Evolutionary conservation across 2,797 vertebrate genomes (phyloP).

Genomic region (Ambastaia sidthimunki): DNA sequence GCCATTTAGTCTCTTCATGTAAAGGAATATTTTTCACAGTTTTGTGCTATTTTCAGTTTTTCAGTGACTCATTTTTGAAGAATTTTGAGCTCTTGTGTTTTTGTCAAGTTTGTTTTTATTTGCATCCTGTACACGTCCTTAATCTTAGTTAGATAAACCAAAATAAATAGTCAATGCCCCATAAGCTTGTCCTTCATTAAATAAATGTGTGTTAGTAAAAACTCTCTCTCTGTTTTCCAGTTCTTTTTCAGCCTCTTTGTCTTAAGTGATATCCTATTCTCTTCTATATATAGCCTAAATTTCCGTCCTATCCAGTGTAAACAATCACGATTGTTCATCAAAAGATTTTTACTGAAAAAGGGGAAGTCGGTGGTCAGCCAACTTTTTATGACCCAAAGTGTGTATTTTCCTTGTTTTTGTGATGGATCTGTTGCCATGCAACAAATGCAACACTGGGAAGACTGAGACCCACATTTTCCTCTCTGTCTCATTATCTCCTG

Average conservation of each 20-base stretch:
- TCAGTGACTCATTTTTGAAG: background rate
- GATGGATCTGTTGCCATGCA: constrained; percentile 30
- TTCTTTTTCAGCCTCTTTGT: background rate
- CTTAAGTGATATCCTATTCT: background rate
- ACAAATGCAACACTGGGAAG: constrained; percentile 12
- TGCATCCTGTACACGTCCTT: background rate
- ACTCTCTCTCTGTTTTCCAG: background rate
- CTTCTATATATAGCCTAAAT: background rate
- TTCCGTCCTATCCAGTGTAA: background rate
- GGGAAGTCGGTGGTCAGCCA: background rate
- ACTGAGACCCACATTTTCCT: background rate
- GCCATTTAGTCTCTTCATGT: background rate
- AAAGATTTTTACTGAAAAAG: constrained; percentile 22
- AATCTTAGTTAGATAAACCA: background rate
- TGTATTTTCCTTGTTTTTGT: background rate
- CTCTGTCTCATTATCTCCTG: no score
- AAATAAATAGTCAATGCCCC: background rate
- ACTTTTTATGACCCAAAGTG: background rate
- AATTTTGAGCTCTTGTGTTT: background rate
- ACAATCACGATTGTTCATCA: constrained; percentile 19
- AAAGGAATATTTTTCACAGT: background rate
- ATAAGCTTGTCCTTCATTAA: background rate
- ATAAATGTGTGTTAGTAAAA: background rate
- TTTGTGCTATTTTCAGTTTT: background rate
- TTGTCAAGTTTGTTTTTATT: background rate